Percentiles rank a stretch among this genome's conserved stretches.
Conservation (phyloP, 1,140 invertebrate species). For the Ruditapes philippinarum region DNA sequence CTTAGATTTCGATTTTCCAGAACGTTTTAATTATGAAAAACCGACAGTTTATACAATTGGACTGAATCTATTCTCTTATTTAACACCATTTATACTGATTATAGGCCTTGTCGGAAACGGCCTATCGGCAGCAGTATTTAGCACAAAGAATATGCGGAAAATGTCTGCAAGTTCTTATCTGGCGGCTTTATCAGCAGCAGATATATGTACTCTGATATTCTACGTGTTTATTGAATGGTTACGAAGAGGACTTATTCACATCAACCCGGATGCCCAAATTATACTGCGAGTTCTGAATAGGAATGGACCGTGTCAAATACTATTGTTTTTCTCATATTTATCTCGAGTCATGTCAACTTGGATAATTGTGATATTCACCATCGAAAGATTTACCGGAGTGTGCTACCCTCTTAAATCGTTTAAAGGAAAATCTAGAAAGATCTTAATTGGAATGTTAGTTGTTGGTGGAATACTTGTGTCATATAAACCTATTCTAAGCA, state of each 20-base stretch:
- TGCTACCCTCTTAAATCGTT: slow-evolving; percentile 72
- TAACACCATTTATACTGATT: slow-evolving; percentile 68
- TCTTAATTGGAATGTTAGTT: slow-evolving; percentile 62
- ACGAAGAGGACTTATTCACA: slow-evolving; percentile 62
- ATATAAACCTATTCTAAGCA: slow-evolving; percentile 79
- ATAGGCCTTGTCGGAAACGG: slow-evolving; percentile 79
- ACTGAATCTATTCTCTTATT: slow-evolving; percentile 20
- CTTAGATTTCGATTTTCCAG: neutral
- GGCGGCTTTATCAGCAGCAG: slow-evolving; percentile 71
- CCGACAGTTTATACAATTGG: neutral
- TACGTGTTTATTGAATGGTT: slow-evolving; percentile 78
- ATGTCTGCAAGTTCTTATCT: slow-evolving; percentile 77
- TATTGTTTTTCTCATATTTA: slow-evolving; percentile 78
- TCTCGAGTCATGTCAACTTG: too few relatives aligned
- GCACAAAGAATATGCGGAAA: slow-evolving; percentile 75
- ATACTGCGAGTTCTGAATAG: slow-evolving; percentile 60
- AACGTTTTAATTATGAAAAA: neutral
- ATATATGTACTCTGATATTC: slow-evolving; percentile 70
- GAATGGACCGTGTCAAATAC: slow-evolving; percentile 77
- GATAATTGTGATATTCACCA: slow-evolving; percentile 81
- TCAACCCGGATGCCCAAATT: slow-evolving; percentile 15
- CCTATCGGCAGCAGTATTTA: slow-evolving; percentile 79
- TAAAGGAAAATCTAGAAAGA: too few relatives aligned
- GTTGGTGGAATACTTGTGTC: slow-evolving; percentile 58
- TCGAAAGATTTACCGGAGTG: slow-evolving; percentile 81